These are phyloP conservation scores for Nanorana parkeri DNA, from an alignment of 2,113 vertebrate genomes.

Conservation along the genomic window DNA sequence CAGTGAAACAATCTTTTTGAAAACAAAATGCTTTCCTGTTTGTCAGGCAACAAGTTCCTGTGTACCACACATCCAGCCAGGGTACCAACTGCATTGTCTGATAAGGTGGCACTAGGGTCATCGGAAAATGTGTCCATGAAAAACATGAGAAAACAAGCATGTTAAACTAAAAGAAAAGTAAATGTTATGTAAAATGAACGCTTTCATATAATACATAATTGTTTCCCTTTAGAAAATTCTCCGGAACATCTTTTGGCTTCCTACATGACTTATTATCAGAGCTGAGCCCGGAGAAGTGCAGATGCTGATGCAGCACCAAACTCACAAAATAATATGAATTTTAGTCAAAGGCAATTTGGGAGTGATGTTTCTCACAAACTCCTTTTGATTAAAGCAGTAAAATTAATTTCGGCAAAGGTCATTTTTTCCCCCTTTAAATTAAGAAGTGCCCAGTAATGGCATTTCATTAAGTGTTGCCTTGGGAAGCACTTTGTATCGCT, in stretches of 20 bases:
- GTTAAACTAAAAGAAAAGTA: no score
- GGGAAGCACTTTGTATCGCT: constrained; percentile 58
- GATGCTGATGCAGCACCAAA: constrained; percentile 48
- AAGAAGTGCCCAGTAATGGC: constrained; percentile 63
- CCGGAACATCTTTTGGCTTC: not conserved
- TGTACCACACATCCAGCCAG: no score
- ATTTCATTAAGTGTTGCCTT: constrained; percentile 56
- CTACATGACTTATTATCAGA: constrained; percentile 27
- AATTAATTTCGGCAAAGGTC: constrained; percentile 67
- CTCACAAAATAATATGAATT: constrained; percentile 59
- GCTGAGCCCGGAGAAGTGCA: constrained; percentile 46
- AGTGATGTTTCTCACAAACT: constrained; percentile 48
- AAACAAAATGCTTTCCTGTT: no score
- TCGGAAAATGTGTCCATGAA: no score
- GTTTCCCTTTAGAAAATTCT: not conserved
- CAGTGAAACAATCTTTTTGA: no score
- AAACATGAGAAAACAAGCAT: no score
- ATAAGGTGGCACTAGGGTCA: no score
- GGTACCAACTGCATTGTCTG: no score
- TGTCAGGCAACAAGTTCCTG: no score
- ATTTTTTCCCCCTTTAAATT: constrained; percentile 63
- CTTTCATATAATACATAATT: no score
- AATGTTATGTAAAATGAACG: no score
- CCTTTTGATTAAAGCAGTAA: constrained; percentile 61
- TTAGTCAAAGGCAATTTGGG: constrained; percentile 44